Conservation (phyloP, 2,113 vertebrate genomes). For the Hypanus sabinus region DNA sequence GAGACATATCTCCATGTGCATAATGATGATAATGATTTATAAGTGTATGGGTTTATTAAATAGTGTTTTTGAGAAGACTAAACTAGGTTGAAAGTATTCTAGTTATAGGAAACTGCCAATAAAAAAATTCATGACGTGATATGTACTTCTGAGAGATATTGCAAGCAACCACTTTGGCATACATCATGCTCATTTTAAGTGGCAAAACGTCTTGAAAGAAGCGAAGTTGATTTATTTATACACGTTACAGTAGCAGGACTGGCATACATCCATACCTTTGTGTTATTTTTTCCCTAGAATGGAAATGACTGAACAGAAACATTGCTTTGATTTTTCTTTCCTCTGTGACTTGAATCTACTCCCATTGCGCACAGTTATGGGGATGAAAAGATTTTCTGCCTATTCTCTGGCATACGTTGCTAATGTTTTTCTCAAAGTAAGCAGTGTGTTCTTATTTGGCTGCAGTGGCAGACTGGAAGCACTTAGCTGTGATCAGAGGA, state of each 20-base stretch:
- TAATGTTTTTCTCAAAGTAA: conserved; percentile 51
- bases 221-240: conserved; percentile 35
- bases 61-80: neutral
- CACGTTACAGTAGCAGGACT: conserved; percentile 40
- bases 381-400: conserved; percentile 46
- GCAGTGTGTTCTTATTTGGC: conserved; percentile 55
- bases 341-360: conserved; percentile 41
- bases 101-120: neutral
- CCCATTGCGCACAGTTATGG: conserved; percentile 40
- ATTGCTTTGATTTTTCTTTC: conserved; percentile 40
- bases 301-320: conserved; percentile 45
- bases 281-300: conserved; percentile 48
- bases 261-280: conserved; percentile 41
- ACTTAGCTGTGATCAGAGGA: conserved; percentile 51
- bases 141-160: neutral
- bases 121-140: neutral
- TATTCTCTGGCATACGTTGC: conserved; percentile 47
- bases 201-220: neutral
- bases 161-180: neutral
- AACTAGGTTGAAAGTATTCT: neutral
- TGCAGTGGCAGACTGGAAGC: conserved; percentile 51
- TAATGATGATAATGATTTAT: neutral
- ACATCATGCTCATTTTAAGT: neutral
- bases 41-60: conserved; percentile 33
- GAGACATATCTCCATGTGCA: too few relatives aligned